A percentile compares a stretch with the other conserved stretches of the same genome.
These are phyloP conservation scores for Thoracochromis brauschi DNA, from an alignment of 2,113 vertebrate species.

Conservation along the genomic window DNA sequence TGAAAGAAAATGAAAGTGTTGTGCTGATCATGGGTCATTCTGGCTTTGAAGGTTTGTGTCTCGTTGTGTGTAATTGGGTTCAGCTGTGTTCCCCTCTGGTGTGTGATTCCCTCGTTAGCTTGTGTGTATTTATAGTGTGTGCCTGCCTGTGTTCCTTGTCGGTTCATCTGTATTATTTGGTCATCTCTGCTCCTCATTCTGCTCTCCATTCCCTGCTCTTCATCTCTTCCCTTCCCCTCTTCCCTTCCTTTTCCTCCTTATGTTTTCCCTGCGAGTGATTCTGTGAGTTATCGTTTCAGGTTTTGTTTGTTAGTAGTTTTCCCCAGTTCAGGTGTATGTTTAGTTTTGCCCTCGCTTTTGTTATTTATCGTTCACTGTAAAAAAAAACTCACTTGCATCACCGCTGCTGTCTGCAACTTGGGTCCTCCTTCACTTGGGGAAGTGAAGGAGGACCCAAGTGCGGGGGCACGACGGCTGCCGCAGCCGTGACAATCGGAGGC, in stretches of 20 bases:
- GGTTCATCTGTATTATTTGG: neutral
- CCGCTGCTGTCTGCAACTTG: neutral
- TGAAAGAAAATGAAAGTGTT: neutral
- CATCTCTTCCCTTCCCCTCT: too few species aligned
- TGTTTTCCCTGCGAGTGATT: neutral
- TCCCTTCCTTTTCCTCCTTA: neutral
- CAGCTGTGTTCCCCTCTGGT: neutral
- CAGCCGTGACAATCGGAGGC: neutral
- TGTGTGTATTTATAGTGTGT: neutral
- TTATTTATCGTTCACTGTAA: neutral
- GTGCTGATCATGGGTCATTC: neutral
- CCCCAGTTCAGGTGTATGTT: neutral
- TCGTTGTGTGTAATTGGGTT: neutral
- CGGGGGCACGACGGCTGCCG: rapidly evolving
- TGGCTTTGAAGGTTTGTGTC: neutral
- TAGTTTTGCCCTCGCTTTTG: neutral
- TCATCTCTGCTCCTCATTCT: rapidly evolving
- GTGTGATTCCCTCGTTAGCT: neutral
- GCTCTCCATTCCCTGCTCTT: rapidly evolving
- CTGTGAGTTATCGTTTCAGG: neutral
- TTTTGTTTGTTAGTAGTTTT: neutral
- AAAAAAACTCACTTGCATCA: neutral
- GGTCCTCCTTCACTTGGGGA: rapidly evolving
- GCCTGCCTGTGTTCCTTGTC: rapidly evolving
- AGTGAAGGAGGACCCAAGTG: too few species aligned